A percentile compares a stretch with the other conserved stretches of the same genome.
Conservation (phyloP, 2,797 vertebrate species). For the Mormyrops boulengeri region DNA sequence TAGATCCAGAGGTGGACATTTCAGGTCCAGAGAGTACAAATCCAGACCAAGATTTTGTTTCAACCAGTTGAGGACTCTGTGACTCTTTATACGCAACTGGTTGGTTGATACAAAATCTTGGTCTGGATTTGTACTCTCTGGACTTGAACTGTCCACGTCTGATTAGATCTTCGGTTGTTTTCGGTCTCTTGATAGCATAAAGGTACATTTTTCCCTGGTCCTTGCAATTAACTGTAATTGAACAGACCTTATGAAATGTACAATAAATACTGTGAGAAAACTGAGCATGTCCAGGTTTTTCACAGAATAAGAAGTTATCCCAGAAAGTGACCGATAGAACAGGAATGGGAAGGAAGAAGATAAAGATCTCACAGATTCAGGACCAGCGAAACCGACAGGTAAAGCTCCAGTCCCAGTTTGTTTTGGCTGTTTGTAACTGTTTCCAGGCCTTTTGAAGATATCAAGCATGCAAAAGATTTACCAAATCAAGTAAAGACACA, state of each 20-base stretch:
- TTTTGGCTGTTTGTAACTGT: not conserved
- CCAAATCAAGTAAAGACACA: not conserved
- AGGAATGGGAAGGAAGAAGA: constrained; percentile 69
- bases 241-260: not conserved
- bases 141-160: not conserved
- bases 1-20: not conserved
- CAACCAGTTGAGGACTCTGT: not conserved
- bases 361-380: constrained; percentile 68
- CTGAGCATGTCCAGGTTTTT: not conserved
- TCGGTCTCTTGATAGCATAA: not conserved
- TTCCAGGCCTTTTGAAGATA: not conserved
- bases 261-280: not conserved
- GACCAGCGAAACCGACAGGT: constrained; percentile 70
- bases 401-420: not conserved
- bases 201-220: not conserved
- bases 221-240: not conserved
- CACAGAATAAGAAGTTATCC: not conserved
- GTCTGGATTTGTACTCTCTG: not conserved
- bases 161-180: not conserved
- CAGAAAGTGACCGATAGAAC: not conserved
- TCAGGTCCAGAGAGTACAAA: not conserved
- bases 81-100: not conserved
- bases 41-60: not conserved
- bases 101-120: not conserved
- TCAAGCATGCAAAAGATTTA: not conserved